Evolutionary conservation across 2,888 invertebrate genomes (phyloP).

Genomic region (Macrostomum cliftonense): DNA sequence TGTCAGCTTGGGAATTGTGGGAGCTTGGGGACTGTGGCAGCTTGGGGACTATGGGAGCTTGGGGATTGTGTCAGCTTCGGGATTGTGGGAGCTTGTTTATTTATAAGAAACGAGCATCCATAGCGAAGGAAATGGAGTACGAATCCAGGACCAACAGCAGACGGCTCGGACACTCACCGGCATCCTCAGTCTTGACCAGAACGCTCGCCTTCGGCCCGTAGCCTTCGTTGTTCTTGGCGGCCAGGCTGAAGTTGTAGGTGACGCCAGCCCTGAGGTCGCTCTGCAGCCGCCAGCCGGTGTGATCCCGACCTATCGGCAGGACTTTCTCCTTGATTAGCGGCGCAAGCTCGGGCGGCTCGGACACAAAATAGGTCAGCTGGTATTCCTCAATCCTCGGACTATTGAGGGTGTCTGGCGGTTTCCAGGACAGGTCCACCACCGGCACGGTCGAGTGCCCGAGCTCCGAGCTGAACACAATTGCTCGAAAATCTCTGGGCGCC

Average conservation of each 20-base stretch:
- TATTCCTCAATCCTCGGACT: neutral
- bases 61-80: too few species aligned
- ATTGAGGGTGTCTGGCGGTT: constrained; percentile 49
- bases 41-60: too few species aligned
- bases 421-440: constrained; percentile 74
- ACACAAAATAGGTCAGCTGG: neutral
- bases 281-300: constrained; percentile 42
- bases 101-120: too few species aligned
- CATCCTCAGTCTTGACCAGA: constrained; percentile 82
- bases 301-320: neutral
- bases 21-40: too few species aligned
- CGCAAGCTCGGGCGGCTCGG: neutral
- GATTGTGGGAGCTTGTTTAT: too few species aligned
- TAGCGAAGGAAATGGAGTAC: too few species aligned
- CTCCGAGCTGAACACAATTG: constrained; percentile 44
- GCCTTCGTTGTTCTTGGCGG: constrained; percentile 71
- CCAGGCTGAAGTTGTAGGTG: constrained; percentile 84
- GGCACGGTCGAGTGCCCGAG: constrained; percentile 30
- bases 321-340: neutral
- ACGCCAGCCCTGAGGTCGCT: constrained; percentile 83
- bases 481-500: constrained; percentile 73
- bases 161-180: constrained; percentile 54
- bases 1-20: too few species aligned
- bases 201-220: constrained; percentile 84
- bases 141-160: too few species aligned